Conservation (phyloP, 2,888 invertebrate species). For the Lithophane leautieri region DNA sequence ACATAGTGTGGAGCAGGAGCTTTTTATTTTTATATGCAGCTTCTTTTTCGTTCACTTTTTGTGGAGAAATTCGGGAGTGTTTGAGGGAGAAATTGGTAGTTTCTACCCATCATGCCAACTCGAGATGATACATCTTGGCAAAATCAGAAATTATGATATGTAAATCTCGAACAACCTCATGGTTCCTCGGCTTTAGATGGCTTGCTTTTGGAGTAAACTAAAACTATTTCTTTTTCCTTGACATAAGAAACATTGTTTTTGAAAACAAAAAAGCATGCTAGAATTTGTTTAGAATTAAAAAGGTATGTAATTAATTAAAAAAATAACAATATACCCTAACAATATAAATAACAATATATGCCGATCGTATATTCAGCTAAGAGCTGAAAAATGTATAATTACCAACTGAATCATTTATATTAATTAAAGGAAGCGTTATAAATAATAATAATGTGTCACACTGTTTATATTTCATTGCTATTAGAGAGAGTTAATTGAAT, state of each 20-base stretch:
- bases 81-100: neutral
- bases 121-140: neutral
- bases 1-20: slow-evolving; percentile 52
- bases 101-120: neutral
- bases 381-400: neutral
- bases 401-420: slow-evolving; percentile 49
- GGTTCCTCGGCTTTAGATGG: neutral
- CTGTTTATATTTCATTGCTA: slow-evolving; percentile 24
- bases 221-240: neutral
- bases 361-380: neutral
- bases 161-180: neutral
- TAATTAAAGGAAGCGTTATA: slow-evolving; percentile 54
- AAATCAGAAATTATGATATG: neutral
- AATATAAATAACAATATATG: neutral
- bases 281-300: neutral
- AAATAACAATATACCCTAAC: neutral
- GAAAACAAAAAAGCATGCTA: neutral
- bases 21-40: slow-evolving; percentile 16
- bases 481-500: slow-evolving; percentile 56
- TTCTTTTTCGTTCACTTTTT: neutral
- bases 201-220: neutral
- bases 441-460: slow-evolving; percentile 11
- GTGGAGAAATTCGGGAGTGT: neutral
- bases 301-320: neutral
- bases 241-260: neutral